These are phyloP conservation scores for Heteromurus nitidus DNA, from an alignment of 2,888 invertebrate genomes.

Conservation along the genomic window DNA sequence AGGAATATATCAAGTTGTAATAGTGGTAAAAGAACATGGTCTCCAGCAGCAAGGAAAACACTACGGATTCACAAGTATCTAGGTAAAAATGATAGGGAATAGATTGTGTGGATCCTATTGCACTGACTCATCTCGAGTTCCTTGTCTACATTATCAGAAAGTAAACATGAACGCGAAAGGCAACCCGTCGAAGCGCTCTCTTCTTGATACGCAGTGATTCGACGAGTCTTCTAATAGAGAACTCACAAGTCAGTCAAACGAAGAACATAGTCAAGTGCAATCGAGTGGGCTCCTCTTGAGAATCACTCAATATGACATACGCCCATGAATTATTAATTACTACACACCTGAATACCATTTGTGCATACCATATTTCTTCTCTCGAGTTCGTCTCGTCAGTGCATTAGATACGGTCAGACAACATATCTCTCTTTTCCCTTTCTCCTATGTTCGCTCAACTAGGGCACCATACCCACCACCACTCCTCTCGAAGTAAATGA, in stretches of 20 bases:
- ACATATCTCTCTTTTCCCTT: conserved; percentile 1
- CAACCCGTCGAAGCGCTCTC: too few species aligned
- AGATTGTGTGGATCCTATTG: too few species aligned
- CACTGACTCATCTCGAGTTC: too few species aligned
- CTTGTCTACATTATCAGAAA: too few species aligned
- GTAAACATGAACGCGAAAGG: too few species aligned
- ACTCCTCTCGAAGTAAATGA: neutral
- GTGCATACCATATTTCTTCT: neutral
- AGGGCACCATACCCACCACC: too few species aligned
- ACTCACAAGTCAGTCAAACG: conserved; percentile 43
- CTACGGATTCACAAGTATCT: too few species aligned
- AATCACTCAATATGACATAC: conserved; percentile 65
- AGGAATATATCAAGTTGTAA: too few species aligned
- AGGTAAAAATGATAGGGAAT: too few species aligned
- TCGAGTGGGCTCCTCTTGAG: conserved; percentile 46
- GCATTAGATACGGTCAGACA: conserved; percentile 15
- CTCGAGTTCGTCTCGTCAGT: neutral
- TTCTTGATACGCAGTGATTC: too few species aligned
- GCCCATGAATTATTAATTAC: conserved; percentile 71
- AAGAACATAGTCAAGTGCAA: conserved; percentile 50
- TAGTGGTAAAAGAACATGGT: too few species aligned
- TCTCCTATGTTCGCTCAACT: neutral
- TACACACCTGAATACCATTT: conserved; percentile 66
- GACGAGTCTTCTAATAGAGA: conserved; percentile 13
- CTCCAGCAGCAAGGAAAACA: too few species aligned